Conservation (phyloP, 2,113 vertebrate species). For the Diphyllodes magnificus region DNA sequence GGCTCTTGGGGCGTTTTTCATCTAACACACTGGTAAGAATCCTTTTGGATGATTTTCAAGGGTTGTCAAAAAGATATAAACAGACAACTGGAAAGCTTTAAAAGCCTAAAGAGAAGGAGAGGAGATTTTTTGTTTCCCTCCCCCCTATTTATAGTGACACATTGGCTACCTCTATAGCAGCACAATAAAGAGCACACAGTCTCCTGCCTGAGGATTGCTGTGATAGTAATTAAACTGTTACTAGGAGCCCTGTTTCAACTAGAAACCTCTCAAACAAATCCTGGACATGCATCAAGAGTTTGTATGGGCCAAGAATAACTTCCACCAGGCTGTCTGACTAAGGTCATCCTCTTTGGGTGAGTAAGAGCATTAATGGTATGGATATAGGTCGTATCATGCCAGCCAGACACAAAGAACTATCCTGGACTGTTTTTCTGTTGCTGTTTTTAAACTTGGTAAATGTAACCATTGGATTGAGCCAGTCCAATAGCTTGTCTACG, state of each 20-base stretch:
- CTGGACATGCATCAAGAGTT: not conserved
- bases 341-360: not conserved
- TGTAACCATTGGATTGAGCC: not conserved
- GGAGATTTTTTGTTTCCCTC: accelerated
- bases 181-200: not conserved
- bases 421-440: accelerated
- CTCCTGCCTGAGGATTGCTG: not conserved
- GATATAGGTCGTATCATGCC: not conserved
- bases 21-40: not conserved
- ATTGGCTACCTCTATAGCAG: not conserved
- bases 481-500: not conserved
- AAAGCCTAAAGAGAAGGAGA: not conserved
- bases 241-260: not conserved
- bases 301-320: not conserved
- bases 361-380: not conserved
- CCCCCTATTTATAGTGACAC: not conserved
- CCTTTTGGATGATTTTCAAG: not conserved
- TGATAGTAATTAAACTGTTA: not conserved
- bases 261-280: not conserved
- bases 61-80: not conserved
- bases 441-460: not conserved
- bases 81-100: not conserved
- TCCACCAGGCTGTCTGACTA: not conserved
- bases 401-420: not conserved
- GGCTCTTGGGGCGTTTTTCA: not conserved